phyloP scores from a whole-genome alignment of 1,140 invertebrate species.

The Arion vulgaris region DNA sequence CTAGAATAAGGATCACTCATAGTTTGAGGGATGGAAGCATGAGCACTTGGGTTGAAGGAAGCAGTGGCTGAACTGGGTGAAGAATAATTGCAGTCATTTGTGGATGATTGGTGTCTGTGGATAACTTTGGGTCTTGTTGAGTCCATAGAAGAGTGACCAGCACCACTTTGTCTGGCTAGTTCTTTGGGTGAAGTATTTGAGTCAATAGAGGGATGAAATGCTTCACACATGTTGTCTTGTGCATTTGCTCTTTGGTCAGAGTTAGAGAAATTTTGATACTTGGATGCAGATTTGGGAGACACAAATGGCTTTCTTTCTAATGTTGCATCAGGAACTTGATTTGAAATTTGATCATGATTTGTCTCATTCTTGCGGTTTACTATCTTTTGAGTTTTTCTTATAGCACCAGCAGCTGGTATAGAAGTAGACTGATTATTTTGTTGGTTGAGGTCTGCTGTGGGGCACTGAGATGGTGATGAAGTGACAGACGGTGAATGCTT shows the following conservation, averaged over 20 bases:
- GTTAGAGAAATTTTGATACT: not conserved
- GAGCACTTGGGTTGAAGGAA: not conserved
- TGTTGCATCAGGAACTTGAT: not conserved
- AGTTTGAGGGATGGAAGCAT: not conserved
- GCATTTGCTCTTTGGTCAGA: not conserved
- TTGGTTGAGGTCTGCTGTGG: not conserved
- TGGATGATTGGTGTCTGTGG: not conserved
- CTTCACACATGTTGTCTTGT: not conserved
- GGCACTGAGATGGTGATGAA: not conserved
- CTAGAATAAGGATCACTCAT: not conserved
- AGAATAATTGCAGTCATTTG: not conserved
- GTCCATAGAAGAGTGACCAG: not conserved
- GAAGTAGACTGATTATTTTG: not conserved
- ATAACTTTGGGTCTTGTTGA: not conserved
- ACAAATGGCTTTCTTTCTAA: not conserved
- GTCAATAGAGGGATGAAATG: not conserved
- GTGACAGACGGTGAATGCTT: not conserved
- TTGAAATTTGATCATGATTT: not conserved
- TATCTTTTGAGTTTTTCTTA: not conserved
- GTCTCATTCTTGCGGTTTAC: not conserved
- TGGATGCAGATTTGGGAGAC: not conserved
- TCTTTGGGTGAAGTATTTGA: not conserved
- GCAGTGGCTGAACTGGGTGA: not conserved
- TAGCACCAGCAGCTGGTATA: not conserved
- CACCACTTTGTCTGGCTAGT: not conserved